A percentile compares a stretch with the other conserved stretches of the same genome.
Conservation (phyloP, 2,113 vertebrate genomes). For the Gymnorhina tibicen region DNA sequence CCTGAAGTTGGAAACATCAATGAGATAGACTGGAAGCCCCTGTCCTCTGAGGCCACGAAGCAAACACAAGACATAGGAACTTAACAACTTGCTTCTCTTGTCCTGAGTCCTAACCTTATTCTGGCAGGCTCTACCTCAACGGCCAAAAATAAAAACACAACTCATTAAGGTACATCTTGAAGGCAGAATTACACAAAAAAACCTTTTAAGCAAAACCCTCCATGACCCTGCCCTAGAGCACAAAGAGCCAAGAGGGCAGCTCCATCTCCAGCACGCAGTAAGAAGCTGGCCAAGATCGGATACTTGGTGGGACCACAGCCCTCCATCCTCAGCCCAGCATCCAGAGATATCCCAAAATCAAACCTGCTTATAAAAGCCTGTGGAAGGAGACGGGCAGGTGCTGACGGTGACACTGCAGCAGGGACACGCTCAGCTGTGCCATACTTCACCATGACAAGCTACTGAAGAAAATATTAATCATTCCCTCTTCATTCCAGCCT, state of each 20-base stretch:
- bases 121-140: not conserved
- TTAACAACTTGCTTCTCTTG: not conserved
- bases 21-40: not conserved
- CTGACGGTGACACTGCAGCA: not conserved
- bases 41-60: not conserved
- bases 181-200: not conserved
- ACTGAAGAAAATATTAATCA: slow-evolving; percentile 22
- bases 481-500: not conserved
- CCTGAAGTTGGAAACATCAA: not conserved
- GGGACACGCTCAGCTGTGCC: not conserved
- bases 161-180: not conserved
- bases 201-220: not conserved
- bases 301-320: not conserved
- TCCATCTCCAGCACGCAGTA: not conserved
- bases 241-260: not conserved
- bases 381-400: not conserved
- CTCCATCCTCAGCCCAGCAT: not conserved
- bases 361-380: not conserved
- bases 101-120: not conserved
- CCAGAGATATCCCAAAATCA: not conserved
- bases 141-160: not conserved
- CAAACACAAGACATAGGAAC: not conserved
- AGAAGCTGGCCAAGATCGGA: not conserved
- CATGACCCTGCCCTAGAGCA: not conserved
- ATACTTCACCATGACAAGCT: not conserved